Percentiles rank a stretch among this genome's conserved stretches.
phyloP scores from a whole-genome alignment of 2,113 vertebrate species.

The Neodontobutis hainanensis region DNA sequence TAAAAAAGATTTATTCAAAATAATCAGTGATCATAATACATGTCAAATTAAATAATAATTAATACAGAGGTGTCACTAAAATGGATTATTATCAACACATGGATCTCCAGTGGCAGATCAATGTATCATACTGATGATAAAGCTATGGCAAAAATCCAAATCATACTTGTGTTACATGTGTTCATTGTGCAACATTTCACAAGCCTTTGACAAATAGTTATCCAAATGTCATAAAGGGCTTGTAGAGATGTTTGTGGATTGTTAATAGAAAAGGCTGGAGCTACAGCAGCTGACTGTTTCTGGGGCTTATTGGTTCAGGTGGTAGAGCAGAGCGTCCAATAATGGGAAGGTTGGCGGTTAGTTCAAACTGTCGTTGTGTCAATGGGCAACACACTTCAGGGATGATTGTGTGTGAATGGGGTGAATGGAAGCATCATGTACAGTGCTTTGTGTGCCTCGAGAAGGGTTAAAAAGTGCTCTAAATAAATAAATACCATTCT shows the following conservation, averaged over 20 bases:
- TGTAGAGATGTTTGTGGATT: too few species aligned
- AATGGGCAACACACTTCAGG: too few species aligned
- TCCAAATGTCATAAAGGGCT: background rate
- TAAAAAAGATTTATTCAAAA: background rate
- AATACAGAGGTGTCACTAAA: background rate
- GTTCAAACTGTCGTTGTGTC: too few species aligned
- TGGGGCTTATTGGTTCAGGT: too few species aligned
- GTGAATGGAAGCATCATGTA: too few species aligned
- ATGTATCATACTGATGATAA: background rate
- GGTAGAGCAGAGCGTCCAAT: too few species aligned
- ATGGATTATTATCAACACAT: background rate
- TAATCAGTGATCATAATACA: background rate
- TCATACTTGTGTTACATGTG: background rate
- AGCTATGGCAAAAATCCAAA: constrained; percentile 1
- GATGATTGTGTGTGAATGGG: too few species aligned
- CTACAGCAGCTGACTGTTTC: too few species aligned
- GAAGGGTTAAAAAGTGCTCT: too few species aligned
- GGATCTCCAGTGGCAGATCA: background rate
- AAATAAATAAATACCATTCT: too few species aligned
- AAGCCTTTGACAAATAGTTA: background rate
- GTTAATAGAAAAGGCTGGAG: background rate
- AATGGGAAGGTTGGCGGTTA: too few species aligned
- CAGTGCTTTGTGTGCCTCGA: too few species aligned
- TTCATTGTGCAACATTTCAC: background rate
- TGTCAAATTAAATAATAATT: background rate